Conservation (phyloP, 2,797 vertebrate species). For the Tokudaia tokunoshimensis region DNA sequence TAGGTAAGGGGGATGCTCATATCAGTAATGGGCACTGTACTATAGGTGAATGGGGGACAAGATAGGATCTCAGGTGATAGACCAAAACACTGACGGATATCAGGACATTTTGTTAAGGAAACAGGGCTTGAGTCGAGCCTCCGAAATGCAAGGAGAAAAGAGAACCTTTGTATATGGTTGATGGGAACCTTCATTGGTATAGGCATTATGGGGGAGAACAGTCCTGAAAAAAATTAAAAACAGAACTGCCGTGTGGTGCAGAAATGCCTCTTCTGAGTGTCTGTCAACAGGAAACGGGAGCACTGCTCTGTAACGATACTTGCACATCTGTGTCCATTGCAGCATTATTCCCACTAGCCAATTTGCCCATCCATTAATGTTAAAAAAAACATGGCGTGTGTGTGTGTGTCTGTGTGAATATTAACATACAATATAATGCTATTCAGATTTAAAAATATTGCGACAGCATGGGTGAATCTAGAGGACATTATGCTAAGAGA, state of each 20-base stretch:
- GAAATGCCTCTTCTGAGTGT: not conserved
- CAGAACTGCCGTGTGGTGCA: not conserved
- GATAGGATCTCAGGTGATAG: accelerated
- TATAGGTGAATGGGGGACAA: not conserved
- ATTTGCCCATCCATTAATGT: not conserved
- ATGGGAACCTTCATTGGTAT: not conserved
- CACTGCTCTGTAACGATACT: not conserved
- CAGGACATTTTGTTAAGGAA: not conserved
- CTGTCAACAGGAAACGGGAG: not conserved
- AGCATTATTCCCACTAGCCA: not conserved
- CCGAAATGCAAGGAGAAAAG: not conserved
- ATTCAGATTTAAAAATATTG: not conserved
- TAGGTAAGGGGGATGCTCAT: not conserved
- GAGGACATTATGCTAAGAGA: not conserved
- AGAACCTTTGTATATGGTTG: not conserved
- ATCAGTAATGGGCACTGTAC: not conserved
- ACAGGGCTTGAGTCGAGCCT: not conserved
- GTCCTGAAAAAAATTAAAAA: not conserved
- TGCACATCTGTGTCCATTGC: too few relatives aligned
- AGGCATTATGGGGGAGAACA: not conserved
- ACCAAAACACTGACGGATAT: not conserved
- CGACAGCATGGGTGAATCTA: not conserved
- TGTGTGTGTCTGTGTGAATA: not conserved
- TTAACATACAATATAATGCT: not conserved
- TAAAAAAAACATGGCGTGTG: not conserved